Evolutionary conservation across 2,113 vertebrate species (phyloP), one percentile per base, ranked within the genome.

Genomic region (Mixornis gularis): DNA sequence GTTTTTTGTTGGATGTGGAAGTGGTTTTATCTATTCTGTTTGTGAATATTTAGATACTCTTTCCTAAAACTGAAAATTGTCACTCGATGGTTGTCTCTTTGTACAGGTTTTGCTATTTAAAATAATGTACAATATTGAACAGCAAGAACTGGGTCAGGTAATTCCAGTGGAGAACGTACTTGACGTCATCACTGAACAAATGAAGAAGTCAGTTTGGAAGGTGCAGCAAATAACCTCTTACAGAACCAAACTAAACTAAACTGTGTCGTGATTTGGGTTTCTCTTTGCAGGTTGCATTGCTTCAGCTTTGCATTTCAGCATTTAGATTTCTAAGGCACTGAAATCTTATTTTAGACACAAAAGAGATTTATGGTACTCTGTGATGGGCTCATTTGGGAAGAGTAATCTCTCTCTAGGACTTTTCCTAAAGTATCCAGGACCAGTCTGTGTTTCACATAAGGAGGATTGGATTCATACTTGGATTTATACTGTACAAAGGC

Each of bases 221-320:
- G 46, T 91, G 51, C 89, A 81, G 82, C 82, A 77, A 95, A 92
- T 85, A 60, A 90, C 85, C 85, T 95, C 85, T 95, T 86, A 62
- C 41, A 93, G 89, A 89, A 71, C 87, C 44, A 78, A 83, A 94
- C 91, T 80, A 58, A 89, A 52, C 13, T 18, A 48, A 95, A 81
- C 40, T 41, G 25, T 62, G 65, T 71, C 16, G 10, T 60, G 46
- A 40, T 74, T 94, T 91, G 80, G 29, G 12, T 86, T 96, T 85
- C 78, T 90, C 44, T 84, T 68, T 70, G 89, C 70, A 46, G 78
- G 48, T 85, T 78, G 26, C 46, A 29, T 63, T 87, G 41, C 59
- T 94, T 95, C 72, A 83, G 48, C 88, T 97, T 87, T 79, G 21
- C 53, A 24, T 78, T 86, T 84, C 85, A 51, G 22, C 59, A 34